Evolutionary conservation across 2,113 vertebrate species (phyloP), one percentile per base, ranked within the genome.

Genomic region (Theristicus caerulescens): DNA sequence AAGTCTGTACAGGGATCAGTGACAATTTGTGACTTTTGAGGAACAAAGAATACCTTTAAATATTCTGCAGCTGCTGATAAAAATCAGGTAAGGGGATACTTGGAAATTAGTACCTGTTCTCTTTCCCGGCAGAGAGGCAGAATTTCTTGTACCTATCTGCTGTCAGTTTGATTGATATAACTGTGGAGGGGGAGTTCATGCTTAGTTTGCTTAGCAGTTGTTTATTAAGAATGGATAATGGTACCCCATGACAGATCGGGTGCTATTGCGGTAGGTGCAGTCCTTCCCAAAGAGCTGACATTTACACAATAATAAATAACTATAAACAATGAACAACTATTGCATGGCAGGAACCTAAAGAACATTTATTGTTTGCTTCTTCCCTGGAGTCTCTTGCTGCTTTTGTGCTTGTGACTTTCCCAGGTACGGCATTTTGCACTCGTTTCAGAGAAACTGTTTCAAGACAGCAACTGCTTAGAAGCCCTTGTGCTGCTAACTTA

Each of bases 1-100:
- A 88, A 91, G 44, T n/a, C 7, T 2, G 24, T 61, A 44, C 22
- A 69, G 36, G 17, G 18, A 66, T 77, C 69, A 67, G 57, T 79
- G 54, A 82, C 40, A 67, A 78, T 49, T 82, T 83, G 57, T 65
- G 79, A 78, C 77, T 92, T 92, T 69, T 89, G 49, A 82, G 38
- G 62, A 93, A 77, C 65, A 89, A 94, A 81, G 36, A 65, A 79
- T 82, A 82, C 36, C 49, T 89, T 89, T 94, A 87, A 95, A 85
- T 89, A 85, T 65, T 77, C 73, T 1, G 1, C 72, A 87, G 61
- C 29, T 87, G 42, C 57, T 76, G 96, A 94, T 95, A 95, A 82
- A 93, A 94, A 93, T 97, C 95, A 89, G 70, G 77, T 85, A 94
- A 96, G 14, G 13, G 20, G 49, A 94, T 87, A 89, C 69, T 72